Base-by-base conservation (phyloP, 2,888 invertebrate genomes). In the Latrodectus elegans region DNA sequence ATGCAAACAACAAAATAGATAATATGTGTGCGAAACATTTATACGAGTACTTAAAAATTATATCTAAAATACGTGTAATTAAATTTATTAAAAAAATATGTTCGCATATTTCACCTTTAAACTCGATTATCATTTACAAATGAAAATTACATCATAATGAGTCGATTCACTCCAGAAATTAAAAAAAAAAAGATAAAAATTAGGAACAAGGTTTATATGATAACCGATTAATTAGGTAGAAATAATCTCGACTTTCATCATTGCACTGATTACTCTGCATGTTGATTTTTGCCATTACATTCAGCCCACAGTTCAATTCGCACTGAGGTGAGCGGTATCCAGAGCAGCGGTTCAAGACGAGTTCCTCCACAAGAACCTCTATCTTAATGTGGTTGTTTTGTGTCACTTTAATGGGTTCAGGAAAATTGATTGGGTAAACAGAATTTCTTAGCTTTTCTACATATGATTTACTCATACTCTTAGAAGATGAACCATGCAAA, bases 291-390 rank as follows among this genome's bases (percentile, higher is more conserved):
- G 70, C 68, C 10, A 12, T 26, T n/a, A 82, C 6, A 49, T 70
- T 60, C 51, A 82, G 68, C 8, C 82, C 82, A 17, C 60, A 70
- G 49, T 82, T 82, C n/a, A 82, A 9, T 75, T 82, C 82, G 17
- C 38, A 82, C 14, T 8, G 38, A 4, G 52, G 38, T 14, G 17
- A 68, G 17, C 15, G 38, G 26, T 55, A 82, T 1, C 38, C 64
- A 55, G 2, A 49, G 49, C 82, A 82, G 15, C 82, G 82, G 38
- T 75, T 49, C 9, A 82, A 49, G 10, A 70, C 68, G 0, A 82
- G 14, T 70, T 75, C 75, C 17, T 82, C 82, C n/a, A 82, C 53
- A 14, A 55, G 60, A 6, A 82, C 68, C 68, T 82, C 75, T 14
- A 82, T 60, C n/a, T 75, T 17, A 22, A 55, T 11, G 2, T 65